phyloP scores from a whole-genome alignment of 2,888 invertebrate species.

The Tupiocoris notatus region DNA sequence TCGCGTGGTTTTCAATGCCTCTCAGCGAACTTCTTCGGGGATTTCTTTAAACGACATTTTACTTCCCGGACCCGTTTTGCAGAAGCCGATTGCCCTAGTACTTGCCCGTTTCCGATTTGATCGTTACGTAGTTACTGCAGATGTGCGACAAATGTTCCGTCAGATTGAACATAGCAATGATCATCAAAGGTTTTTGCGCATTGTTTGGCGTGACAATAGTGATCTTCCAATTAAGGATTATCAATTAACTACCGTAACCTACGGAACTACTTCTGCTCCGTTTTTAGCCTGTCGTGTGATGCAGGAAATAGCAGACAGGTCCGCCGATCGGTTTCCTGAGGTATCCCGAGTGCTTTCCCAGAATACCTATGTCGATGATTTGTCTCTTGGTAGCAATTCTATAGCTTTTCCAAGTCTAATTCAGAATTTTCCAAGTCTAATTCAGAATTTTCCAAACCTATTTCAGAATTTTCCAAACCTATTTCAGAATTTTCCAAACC shows the following conservation, averaged over 20 bases:
- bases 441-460: too few species aligned
- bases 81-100: not conserved
- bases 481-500: too few species aligned
- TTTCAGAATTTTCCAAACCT: too few species aligned
- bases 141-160: conserved; percentile 13
- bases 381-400: too few species aligned
- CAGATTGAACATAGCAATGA: not conserved
- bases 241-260: conserved; percentile 6
- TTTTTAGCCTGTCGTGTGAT: conserved; percentile 8
- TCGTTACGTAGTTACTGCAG: not conserved
- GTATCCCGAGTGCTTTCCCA: too few species aligned
- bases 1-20: conserved; percentile 31
- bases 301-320: not conserved
- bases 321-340: too few species aligned
- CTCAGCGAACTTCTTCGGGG: conserved; percentile 19
- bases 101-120: not conserved
- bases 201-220: not conserved
- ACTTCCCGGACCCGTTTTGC: conserved; percentile 12
- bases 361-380: too few species aligned
- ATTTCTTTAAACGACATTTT: conserved; percentile 22
- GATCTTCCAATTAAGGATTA: not conserved
- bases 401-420: too few species aligned
- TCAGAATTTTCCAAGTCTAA: too few species aligned
- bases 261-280: conserved; percentile 19
- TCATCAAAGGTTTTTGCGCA: not conserved